Percentiles rank a stretch among this genome's conserved stretches.
Conservation (phyloP, 2,797 vertebrate genomes). For the Neosilurus mollespiculum region DNA sequence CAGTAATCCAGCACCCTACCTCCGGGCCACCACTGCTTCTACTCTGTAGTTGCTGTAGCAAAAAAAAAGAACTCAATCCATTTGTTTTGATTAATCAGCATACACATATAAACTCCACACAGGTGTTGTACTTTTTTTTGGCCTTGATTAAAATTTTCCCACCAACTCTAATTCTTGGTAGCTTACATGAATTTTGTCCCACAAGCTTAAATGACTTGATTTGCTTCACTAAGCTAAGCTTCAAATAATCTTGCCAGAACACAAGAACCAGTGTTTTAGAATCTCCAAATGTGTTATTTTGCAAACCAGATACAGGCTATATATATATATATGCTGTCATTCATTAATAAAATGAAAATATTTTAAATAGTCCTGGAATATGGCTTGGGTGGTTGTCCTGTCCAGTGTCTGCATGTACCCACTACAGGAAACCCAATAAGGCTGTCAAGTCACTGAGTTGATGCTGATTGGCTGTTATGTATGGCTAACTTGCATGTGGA, state of each 20-base stretch:
- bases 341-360: background rate
- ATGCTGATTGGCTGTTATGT: no score
- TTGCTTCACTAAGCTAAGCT: background rate
- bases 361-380: no score
- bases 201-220: background rate
- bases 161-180: background rate
- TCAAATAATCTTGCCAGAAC: background rate
- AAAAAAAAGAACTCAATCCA: background rate
- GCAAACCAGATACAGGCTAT: background rate
- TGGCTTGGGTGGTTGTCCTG: no score
- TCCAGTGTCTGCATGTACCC: no score
- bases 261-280: background rate
- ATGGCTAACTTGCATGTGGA: no score
- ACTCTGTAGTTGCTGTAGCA: background rate
- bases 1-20: no score
- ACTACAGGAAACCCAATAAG: no score
- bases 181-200: background rate
- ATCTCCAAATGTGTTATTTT: background rate
- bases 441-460: no score
- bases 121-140: background rate
- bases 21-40: background rate
- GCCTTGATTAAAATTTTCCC: background rate
- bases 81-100: background rate
- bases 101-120: background rate
- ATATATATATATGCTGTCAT: background rate